phyloP scores from a whole-genome alignment of 2,797 vertebrate genomes.

The Agapornis canus region DNA sequence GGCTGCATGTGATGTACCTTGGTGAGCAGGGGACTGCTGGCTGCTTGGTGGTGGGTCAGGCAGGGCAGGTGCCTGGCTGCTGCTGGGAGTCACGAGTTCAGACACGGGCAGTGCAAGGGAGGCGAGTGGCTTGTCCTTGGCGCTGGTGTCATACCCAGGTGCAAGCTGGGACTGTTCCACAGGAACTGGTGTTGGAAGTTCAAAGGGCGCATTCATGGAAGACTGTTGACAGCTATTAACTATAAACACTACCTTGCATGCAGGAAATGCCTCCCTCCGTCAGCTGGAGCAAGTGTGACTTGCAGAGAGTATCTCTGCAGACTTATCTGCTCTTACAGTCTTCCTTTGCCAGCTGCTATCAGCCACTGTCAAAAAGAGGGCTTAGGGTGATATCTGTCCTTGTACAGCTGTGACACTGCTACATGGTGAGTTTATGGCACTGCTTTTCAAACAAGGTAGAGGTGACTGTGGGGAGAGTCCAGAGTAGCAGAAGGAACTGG shows the following conservation, averaged over 20 bases:
- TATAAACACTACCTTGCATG: background rate
- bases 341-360: background rate
- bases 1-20: accelerated
- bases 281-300: accelerated
- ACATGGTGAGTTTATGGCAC: accelerated
- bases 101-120: accelerated
- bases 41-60: accelerated
- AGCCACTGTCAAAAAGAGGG: accelerated
- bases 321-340: background rate
- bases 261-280: background rate
- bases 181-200: background rate
- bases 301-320: background rate
- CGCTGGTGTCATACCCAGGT: accelerated
- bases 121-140: accelerated
- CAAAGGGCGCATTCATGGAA: background rate
- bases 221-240: background rate
- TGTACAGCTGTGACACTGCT: background rate
- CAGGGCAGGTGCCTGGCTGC: accelerated
- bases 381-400: background rate
- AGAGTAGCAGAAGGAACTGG: background rate
- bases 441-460: background rate
- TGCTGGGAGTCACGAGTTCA: background rate
- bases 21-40: background rate
- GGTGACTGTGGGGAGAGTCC: background rate
- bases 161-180: accelerated